Conservation (phyloP, 2,888 invertebrate species). For the Cheilosia impressa region DNA sequence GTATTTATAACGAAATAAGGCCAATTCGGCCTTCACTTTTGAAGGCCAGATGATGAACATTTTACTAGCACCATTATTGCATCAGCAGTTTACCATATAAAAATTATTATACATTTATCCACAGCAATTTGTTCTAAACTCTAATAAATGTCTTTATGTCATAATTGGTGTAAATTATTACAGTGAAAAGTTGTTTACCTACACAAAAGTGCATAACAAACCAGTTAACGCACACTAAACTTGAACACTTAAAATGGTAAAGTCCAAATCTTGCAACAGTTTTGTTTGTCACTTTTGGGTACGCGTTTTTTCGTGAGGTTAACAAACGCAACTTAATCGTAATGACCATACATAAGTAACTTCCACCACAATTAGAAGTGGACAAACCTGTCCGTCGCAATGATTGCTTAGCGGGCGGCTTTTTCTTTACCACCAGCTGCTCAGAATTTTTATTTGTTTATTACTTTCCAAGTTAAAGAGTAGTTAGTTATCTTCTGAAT, state of each 20-base stretch:
- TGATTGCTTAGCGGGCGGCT: neutral
- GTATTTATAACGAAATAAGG: too few species aligned
- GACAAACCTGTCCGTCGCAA: slow-evolving; percentile 25
- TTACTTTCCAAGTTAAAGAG: neutral
- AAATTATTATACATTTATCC: neutral
- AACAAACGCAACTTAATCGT: slow-evolving; percentile 3
- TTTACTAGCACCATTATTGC: too few species aligned
- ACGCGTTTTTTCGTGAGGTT: slow-evolving; percentile 5
- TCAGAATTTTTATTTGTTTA: neutral
- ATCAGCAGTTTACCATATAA: too few species aligned
- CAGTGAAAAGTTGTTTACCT: slow-evolving; percentile 16
- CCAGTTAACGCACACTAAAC: slow-evolving; percentile 3
- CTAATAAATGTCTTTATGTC: neutral
- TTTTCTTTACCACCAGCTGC: neutral
- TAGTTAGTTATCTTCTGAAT: neutral
- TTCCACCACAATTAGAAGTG: neutral
- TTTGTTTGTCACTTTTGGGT: slow-evolving; percentile 8
- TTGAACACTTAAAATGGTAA: neutral
- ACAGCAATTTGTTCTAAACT: neutral
- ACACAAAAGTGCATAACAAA: slow-evolving; percentile 14
- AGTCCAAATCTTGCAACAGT: neutral
- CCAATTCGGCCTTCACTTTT: too few species aligned
- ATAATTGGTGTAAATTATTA: neutral
- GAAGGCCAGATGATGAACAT: too few species aligned
- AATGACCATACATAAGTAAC: neutral